Evolutionary conservation across 2,888 invertebrate species (phyloP), one percentile per base, ranked within the genome.

Genomic region (Drosophila siamana): DNA sequence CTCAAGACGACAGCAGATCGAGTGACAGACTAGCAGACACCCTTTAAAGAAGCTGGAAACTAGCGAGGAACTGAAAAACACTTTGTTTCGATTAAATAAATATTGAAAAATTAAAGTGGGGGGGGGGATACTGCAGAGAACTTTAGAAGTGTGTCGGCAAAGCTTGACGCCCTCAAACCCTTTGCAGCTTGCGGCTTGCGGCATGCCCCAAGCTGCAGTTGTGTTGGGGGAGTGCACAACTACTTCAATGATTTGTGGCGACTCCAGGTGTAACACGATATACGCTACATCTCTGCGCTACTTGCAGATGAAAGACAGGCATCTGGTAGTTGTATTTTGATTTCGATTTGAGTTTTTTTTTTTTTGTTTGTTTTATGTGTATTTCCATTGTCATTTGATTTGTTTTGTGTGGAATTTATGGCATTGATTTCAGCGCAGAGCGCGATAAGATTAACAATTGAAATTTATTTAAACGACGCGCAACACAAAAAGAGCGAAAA

Each of bases 361-460:
- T 13, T 24, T 38, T 22, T 24, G 9, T 16, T n/a, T n/a, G n/a
- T n/a, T n/a, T n/a, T n/a, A n/a, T n/a, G n/a, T n/a, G n/a, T n/a
- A n/a, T n/a, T n/a, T n/a, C n/a, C n/a, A n/a, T n/a, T n/a, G 15
- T 40, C 8, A 16, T 41, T 41, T 41, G 13, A 36, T 41, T 41
- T 19, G 9, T 47, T 47, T 46, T 28, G 7, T 38, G 13, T 44
- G 36, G 44, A 48, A 65, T 57, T 70, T 60, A 76, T 46, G 52
- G 56, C 76, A 65, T 57, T 70, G 65, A 70, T 61, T 76, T 57
- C 55, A 50, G 22, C 19, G 19, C 19, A 19, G 15, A 24, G 40
- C 44, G 13, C n/a, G 71, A 76, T 76, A 71, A 74, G 77, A 65
- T 74, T 65, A 65, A 47, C 38, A 64, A 70, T 47, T 54, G 38